Percentiles rank a stretch among this genome's conserved stretches.
Evolutionary conservation across 2,888 invertebrate genomes (phyloP).

Genomic region (Lasiommata megera): DNA sequence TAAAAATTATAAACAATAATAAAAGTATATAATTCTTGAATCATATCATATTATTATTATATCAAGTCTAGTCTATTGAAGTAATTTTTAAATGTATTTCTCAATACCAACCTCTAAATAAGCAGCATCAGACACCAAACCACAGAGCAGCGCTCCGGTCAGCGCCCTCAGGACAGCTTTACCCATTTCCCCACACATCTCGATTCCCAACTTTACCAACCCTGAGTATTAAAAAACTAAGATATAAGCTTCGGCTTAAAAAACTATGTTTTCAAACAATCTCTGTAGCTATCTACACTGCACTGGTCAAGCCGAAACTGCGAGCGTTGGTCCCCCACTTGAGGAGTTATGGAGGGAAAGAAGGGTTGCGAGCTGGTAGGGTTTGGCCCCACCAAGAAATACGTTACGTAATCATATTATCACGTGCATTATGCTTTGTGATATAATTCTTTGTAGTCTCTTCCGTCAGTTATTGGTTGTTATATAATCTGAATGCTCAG

Average conservation of each 20-base stretch:
- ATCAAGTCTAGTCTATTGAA: too few species aligned
- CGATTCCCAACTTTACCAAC: slow-evolving; percentile 32
- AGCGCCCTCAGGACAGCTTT: slow-evolving; percentile 72
- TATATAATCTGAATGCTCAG: not conserved
- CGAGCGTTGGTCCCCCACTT: slow-evolving; percentile 22
- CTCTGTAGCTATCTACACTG: slow-evolving; percentile 20
- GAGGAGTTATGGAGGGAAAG: slow-evolving; percentile 6
- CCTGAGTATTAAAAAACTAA: not conserved
- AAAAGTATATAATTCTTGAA: too few species aligned
- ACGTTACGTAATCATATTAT: not conserved
- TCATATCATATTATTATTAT: too few species aligned
- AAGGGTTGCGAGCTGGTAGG: slow-evolving; percentile 20
- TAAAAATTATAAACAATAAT: too few species aligned
- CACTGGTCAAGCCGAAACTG: slow-evolving; percentile 23
- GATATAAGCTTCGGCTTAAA: not conserved
- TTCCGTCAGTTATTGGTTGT: not conserved
- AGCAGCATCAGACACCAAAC: slow-evolving; percentile 70
- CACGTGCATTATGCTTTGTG: not conserved
- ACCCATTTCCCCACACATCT: slow-evolving; percentile 77
- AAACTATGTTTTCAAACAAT: not conserved
- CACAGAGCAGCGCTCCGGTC: slow-evolving; percentile 70
- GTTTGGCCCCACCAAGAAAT: slow-evolving; percentile 15
- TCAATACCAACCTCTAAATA: slow-evolving; percentile 56
- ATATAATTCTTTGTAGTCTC: not conserved
- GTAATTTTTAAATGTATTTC: too few species aligned